Percentiles rank a stretch among this genome's conserved stretches.
Conservation (phyloP, 2,888 invertebrate genomes). For the Hyles lineata region DNA sequence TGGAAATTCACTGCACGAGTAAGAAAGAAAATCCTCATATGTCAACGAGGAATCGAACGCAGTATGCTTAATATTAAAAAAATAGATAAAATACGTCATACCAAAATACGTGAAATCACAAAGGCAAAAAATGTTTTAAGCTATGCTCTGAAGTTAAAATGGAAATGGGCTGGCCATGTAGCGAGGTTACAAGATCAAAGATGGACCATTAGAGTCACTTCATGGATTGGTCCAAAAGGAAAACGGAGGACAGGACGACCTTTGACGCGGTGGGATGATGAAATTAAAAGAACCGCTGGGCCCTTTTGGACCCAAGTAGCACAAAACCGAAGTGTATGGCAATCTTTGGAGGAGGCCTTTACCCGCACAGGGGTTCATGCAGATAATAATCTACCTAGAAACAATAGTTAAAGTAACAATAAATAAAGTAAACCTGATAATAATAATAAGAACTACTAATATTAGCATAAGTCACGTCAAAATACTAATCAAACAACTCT, state of each 20-base stretch:
- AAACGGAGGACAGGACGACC: conserved; percentile 13
- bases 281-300: too few species aligned
- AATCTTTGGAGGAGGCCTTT: too few species aligned
- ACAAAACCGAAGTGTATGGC: too few species aligned
- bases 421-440: too few species aligned
- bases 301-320: too few species aligned
- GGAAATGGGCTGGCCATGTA: conserved; percentile 17
- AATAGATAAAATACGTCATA: conserved; percentile 5
- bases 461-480: too few species aligned
- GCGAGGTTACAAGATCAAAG: neutral
- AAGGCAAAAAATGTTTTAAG: neutral
- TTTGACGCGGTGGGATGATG: conserved; percentile 1
- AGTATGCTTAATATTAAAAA: conserved; percentile 10
- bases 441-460: too few species aligned
- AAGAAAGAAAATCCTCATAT: neutral
- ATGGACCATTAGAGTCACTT: neutral
- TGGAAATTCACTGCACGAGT: neutral
- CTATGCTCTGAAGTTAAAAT: neutral
- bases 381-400: too few species aligned
- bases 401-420: too few species aligned
- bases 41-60: conserved; percentile 7
- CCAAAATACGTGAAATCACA: neutral
- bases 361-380: too few species aligned
- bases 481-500: too few species aligned
- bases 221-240: neutral